Percentiles rank a stretch among this genome's conserved stretches.
These are phyloP conservation scores for Patella ulyssiponensis DNA, from an alignment of 2,888 invertebrate species.

Conservation along the genomic window DNA sequence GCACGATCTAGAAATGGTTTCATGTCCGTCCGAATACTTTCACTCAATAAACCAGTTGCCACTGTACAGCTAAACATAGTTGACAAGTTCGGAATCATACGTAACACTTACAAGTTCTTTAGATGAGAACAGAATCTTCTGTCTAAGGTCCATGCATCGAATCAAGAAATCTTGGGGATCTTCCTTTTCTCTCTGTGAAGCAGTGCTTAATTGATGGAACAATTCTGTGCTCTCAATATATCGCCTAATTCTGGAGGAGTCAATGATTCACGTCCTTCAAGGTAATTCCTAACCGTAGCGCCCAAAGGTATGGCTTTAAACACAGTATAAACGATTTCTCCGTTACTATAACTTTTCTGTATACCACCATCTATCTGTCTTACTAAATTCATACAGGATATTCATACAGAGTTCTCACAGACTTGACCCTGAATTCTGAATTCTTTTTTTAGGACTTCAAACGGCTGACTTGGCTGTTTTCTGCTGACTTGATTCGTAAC, in stretches of 20 bases:
- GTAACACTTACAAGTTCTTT: neutral
- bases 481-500: no score
- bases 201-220: neutral
- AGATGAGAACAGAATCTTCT: neutral
- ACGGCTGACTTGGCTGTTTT: neutral
- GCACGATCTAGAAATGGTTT: neutral
- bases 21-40: neutral
- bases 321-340: constrained; percentile 5
- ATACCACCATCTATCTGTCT: neutral
- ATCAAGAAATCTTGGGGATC: neutral
- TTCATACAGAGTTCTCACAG: neutral
- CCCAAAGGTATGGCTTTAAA: neutral
- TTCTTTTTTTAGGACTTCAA: neutral
- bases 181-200: neutral
- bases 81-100: neutral
- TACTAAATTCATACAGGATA: neutral
- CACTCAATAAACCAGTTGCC: neutral
- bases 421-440: neutral
- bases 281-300: neutral
- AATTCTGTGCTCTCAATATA: neutral
- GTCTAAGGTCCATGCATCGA: neutral
- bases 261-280: neutral
- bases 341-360: neutral
- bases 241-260: no score
- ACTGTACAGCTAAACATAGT: neutral